phyloP scores from a whole-genome alignment of 2,113 vertebrate species.

The Eubucco bourcierii region DNA sequence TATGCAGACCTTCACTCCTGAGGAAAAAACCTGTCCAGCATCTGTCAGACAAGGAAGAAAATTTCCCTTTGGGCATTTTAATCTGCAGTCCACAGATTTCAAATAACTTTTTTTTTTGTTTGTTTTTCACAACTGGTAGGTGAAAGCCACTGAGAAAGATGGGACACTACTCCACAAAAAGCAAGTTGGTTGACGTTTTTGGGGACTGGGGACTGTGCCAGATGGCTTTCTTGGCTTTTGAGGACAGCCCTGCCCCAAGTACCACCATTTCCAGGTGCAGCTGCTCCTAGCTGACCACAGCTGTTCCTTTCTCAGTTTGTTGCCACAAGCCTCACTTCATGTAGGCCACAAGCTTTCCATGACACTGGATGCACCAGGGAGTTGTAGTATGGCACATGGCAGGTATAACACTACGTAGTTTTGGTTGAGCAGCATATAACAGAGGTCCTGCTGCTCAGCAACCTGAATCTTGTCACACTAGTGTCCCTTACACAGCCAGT shows the following conservation, averaged over 20 bases:
- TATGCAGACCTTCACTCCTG: not conserved
- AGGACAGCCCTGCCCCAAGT: no score
- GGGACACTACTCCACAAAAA: not conserved
- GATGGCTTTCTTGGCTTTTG: not conserved
- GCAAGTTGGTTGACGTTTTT: not conserved
- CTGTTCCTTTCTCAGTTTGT: not conserved
- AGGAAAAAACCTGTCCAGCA: not conserved
- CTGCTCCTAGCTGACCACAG: not conserved
- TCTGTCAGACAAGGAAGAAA: not conserved
- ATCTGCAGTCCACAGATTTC: not conserved
- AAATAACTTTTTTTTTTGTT: fast-evolving
- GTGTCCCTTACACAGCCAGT: not conserved
- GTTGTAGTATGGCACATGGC: not conserved
- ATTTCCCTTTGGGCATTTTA: not conserved
- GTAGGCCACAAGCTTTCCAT: not conserved
- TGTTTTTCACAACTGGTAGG: not conserved
- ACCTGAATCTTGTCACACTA: not conserved
- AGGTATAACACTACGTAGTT: fast-evolving
- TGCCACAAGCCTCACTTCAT: not conserved
- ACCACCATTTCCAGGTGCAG: not conserved
- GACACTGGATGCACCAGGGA: fast-evolving
- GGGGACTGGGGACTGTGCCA: not conserved
- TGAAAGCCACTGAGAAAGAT: not conserved
- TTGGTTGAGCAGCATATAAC: not conserved
- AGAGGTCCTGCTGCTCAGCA: not conserved